These are phyloP conservation scores for Andricus quercusramuli DNA, from an alignment of 2,888 invertebrate species.

Conservation along the genomic window DNA sequence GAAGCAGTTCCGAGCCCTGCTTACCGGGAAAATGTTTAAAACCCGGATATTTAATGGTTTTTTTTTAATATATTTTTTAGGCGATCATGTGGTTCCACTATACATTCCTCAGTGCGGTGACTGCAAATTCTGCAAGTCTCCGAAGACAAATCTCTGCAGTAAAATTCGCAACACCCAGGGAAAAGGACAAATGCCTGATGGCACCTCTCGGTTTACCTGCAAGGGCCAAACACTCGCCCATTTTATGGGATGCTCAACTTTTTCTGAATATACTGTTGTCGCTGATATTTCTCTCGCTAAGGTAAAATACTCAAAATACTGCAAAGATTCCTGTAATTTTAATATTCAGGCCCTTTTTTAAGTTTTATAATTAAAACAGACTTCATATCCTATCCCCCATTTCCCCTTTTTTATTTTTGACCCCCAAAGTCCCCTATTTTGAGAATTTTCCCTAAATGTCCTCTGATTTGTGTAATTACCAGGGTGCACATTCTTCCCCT, in stretches of 20 bases:
- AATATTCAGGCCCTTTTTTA: no score
- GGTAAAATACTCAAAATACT: conserved; percentile 78
- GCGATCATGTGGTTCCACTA: conserved; percentile 97
- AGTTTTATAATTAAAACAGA: no score
- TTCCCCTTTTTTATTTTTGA: no score
- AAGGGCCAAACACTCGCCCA: conserved; percentile 90
- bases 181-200: conserved; percentile 94
- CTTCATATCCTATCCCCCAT: no score
- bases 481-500: no score
- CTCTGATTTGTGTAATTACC: no score
- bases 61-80: conserved; percentile 75
- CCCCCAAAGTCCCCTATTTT: no score
- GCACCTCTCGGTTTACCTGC: conserved; percentile 91
- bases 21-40: no score
- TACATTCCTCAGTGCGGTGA: conserved; percentile 98
- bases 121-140: conserved; percentile 97
- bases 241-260: conserved; percentile 98
- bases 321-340: no score
- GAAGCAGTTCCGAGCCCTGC: no score
- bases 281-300: conserved; percentile 97
- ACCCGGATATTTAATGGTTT: not conserved
- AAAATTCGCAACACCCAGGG: conserved; percentile 94
- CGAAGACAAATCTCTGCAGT: conserved; percentile 98
- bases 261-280: conserved; percentile 96
- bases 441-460: no score